These are phyloP conservation scores for Urocolius indicus DNA, from an alignment of 2,113 vertebrate genomes.

Conservation along the genomic window DNA sequence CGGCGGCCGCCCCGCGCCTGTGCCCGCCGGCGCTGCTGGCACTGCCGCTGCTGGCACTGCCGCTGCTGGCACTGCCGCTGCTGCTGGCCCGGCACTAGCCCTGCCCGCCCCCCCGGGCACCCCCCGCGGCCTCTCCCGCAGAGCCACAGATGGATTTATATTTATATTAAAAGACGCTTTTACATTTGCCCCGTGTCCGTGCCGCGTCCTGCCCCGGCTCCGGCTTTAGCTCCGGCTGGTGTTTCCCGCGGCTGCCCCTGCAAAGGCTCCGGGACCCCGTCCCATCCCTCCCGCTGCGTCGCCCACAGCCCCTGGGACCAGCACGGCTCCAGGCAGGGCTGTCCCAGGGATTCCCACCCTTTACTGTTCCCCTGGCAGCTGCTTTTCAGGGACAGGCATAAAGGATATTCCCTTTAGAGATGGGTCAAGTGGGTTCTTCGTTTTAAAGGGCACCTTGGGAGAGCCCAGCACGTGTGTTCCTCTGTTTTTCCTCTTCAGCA, in stretches of 20 bases:
- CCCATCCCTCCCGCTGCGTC: accelerated
- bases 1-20: not conserved
- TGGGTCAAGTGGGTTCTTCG: not conserved
- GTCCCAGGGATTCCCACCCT: not conserved
- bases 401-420: not conserved
- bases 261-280: not conserved
- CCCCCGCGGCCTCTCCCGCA: not conserved
- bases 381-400: not conserved
- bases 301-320: accelerated
- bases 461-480: accelerated
- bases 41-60: not conserved
- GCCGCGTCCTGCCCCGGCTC: not conserved
- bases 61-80: slow-evolving; percentile 24
- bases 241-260: not conserved
- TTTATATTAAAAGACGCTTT: slow-evolving; percentile 78
- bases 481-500: not conserved
- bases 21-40: not conserved
- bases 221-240: not conserved
- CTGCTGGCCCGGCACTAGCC: slow-evolving; percentile 62
- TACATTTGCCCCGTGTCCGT: slow-evolving; percentile 43
- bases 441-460: not conserved
- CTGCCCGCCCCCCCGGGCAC: not conserved
- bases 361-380: not conserved
- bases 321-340: accelerated
- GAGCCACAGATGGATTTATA: slow-evolving; percentile 79